Evolutionary conservation across 2,113 vertebrate species (phyloP).

Genomic region (Rhynchomys soricoides): DNA sequence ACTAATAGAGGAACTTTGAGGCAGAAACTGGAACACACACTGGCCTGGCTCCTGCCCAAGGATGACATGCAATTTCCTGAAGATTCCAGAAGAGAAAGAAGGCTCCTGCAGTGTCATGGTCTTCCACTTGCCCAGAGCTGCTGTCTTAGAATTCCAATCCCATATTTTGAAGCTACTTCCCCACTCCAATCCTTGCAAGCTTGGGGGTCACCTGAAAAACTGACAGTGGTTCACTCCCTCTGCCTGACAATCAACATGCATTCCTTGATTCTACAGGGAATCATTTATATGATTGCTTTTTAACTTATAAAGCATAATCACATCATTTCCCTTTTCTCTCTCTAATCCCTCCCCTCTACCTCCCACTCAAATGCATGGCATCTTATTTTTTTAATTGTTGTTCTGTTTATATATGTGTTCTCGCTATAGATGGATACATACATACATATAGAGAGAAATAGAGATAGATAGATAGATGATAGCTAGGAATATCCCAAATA

Average conservation of each 20-base stretch:
- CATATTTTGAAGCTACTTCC: background rate
- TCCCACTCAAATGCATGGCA: background rate
- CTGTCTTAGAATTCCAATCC: background rate
- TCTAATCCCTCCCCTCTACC: background rate
- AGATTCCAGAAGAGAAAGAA: background rate
- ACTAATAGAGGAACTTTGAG: background rate
- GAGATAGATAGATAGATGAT: background rate
- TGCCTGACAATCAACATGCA: background rate
- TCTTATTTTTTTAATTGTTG: background rate
- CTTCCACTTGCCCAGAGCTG: background rate
- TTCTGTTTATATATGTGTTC: background rate
- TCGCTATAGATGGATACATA: background rate
- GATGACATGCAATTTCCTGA: background rate
- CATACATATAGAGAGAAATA: background rate
- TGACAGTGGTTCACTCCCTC: background rate
- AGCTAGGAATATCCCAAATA: background rate
- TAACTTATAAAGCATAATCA: background rate
- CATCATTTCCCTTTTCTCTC: background rate
- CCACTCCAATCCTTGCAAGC: background rate
- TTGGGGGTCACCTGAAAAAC: background rate
- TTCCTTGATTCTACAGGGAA: background rate
- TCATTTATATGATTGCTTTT: background rate
- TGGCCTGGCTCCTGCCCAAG: background rate
- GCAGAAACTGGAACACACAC: background rate
- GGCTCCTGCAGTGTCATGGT: background rate